These are phyloP conservation scores for Lagenorhynchus albirostris DNA, from an alignment of 2,113 vertebrate genomes.

Conservation along the genomic window DNA sequence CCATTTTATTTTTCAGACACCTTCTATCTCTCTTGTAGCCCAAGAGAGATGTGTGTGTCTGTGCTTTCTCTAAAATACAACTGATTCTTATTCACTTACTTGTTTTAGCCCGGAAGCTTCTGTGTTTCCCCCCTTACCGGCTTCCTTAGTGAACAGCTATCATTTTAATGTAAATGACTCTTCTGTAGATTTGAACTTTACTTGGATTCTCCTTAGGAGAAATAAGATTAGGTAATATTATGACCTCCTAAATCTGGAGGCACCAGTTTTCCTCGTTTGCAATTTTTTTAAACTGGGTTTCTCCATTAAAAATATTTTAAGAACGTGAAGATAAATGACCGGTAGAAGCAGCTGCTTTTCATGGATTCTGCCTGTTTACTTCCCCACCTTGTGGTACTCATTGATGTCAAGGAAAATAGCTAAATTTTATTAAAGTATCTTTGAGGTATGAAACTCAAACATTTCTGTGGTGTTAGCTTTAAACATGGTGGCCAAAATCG, in stretches of 20 bases:
- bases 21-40: neutral
- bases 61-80: neutral
- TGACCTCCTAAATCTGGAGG: neutral
- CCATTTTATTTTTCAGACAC: constrained; percentile 11
- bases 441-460: neutral
- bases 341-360: neutral
- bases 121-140: neutral
- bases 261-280: neutral
- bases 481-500: neutral
- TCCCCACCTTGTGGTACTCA: neutral
- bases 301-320: constrained; percentile 6
- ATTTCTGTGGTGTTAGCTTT: neutral
- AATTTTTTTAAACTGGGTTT: neutral
- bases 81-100: neutral
- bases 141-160: neutral
- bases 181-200: neutral
- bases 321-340: neutral
- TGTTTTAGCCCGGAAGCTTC: neutral
- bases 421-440: neutral
- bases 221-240: constrained; percentile 32
- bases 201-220: neutral
- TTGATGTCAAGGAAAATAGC: neutral
- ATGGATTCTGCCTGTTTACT: neutral
- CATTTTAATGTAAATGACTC: constrained; percentile 19
- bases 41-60: neutral